These are phyloP conservation scores for Penaeus indicus DNA, from an alignment of 1,140 invertebrate genomes.

Conservation along the genomic window DNA sequence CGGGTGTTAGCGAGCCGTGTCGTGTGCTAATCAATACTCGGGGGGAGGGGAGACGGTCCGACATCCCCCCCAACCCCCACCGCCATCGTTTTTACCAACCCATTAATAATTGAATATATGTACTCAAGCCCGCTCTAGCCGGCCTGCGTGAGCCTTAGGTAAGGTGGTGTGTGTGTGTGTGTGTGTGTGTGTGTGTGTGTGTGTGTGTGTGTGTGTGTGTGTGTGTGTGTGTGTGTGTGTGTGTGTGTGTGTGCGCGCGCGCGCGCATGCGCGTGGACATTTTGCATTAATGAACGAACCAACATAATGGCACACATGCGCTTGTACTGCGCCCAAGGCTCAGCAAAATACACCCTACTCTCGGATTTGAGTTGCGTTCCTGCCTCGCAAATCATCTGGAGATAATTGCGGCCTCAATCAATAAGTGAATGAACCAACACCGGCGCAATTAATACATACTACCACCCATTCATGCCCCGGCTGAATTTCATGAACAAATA, in stretches of 20 bases:
- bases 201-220: conserved; percentile 15
- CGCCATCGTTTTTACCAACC: conserved; percentile 57
- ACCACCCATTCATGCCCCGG: too few species aligned
- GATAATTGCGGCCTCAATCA: too few species aligned
- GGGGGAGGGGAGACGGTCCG: conserved; percentile 23
- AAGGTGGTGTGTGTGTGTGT: neutral
- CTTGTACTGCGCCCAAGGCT: too few species aligned
- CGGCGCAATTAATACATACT: too few species aligned
- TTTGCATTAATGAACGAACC: too few species aligned
- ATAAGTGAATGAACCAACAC: too few species aligned
- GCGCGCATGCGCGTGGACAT: neutral
- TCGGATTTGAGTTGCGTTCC: too few species aligned
- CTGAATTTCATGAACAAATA: too few species aligned
- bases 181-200: neutral
- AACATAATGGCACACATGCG: too few species aligned
- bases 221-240: conserved; percentile 40
- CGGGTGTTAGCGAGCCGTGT: conserved; percentile 39
- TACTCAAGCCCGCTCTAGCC: conserved; percentile 33
- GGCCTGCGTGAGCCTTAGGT: neutral
- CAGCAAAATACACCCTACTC: too few species aligned
- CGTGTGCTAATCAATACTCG: conserved; percentile 49
- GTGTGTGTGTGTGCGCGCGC: conserved; percentile 26
- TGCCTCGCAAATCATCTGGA: too few species aligned
- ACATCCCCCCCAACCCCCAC: conserved; percentile 11
- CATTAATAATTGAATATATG: conserved; percentile 63